phyloP scores from a whole-genome alignment of 2,888 invertebrate genomes.

The Entomobrya proxima region DNA sequence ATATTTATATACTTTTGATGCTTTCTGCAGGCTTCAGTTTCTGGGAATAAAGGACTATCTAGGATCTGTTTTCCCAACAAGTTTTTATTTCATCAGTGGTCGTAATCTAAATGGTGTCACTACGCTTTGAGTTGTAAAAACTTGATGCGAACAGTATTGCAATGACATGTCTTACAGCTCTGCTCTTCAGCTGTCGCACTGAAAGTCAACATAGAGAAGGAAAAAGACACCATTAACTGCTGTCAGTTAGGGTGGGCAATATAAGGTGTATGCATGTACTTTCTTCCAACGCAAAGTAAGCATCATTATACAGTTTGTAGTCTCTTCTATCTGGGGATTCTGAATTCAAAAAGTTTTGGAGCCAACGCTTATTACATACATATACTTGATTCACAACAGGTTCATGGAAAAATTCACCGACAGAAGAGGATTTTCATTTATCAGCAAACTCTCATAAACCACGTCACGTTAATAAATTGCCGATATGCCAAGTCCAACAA shows the following conservation, averaged over 20 bases:
- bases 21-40: not conserved
- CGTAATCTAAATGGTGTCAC: too few species aligned
- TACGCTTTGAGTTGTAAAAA: not conserved
- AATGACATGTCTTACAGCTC: too few species aligned
- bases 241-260: too few species aligned
- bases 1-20: not conserved
- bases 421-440: not conserved
- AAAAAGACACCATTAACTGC: too few species aligned
- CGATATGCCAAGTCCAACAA: not conserved
- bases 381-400: constrained; percentile 24
- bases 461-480: constrained; percentile 26
- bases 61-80: not conserved
- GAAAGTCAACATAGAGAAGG: too few species aligned
- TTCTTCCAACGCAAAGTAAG: too few species aligned
- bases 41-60: not conserved
- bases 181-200: too few species aligned
- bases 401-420: not conserved
- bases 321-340: too few species aligned
- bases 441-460: constrained; percentile 18
- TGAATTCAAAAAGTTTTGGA: too few species aligned
- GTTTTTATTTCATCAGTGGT: not conserved
- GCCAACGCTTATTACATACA: not conserved
- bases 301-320: too few species aligned
- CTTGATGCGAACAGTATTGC: too few species aligned
- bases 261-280: too few species aligned